Base-by-base conservation (phyloP, 1,140 invertebrate genomes). In the Ceratina calcarata region DNA sequence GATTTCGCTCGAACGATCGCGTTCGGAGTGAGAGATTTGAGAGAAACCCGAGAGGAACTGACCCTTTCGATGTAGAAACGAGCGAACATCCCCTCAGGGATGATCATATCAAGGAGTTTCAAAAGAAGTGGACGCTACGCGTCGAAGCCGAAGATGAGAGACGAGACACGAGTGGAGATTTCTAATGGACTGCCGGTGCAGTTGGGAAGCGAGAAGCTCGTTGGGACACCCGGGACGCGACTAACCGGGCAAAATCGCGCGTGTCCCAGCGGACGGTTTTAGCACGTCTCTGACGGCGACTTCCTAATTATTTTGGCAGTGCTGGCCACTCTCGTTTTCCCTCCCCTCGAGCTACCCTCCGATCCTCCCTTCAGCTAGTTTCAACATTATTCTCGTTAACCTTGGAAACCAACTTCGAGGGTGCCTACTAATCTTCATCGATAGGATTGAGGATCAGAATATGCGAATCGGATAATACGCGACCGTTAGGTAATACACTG, bases 291-390 rank as follows among this genome's bases (percentile, higher is more conserved):
- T 93, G 93, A 93, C 83, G 93, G 94, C 93, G 94, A 94, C 95
- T 95, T 94, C 94, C 94, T 95, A 95, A 95, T 95, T 95, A 95
- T 95, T 95, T 95, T 95, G 95, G 95, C 95, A 95, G 94, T 93
- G 94, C 73, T 66, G 67, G 66, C 71, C 80, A 73, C 77, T 80
- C 77, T 77, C 67, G 66, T 72, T 77, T 76, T 32, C 73, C 53
- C 49, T 8, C 49, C 66, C 22, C 15, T 71, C 53, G 53, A 55
- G 18, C 53, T 2, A 16, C 45, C 45, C 20, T 67, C 45, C 53
- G 66, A 18, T 61, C 78, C 20, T 37, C 6, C 32, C 6, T 37
- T n/a, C n/a, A n/a, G n/a, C n/a, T n/a, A n/a, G n/a, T n/a, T n/a
- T n/a, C n/a, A n/a, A n/a, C n/a, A n/a, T n/a, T n/a, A n/a, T n/a